Base-by-base conservation (phyloP, 2,797 vertebrate species). In the Rhadinocentrus ornatus region DNA sequence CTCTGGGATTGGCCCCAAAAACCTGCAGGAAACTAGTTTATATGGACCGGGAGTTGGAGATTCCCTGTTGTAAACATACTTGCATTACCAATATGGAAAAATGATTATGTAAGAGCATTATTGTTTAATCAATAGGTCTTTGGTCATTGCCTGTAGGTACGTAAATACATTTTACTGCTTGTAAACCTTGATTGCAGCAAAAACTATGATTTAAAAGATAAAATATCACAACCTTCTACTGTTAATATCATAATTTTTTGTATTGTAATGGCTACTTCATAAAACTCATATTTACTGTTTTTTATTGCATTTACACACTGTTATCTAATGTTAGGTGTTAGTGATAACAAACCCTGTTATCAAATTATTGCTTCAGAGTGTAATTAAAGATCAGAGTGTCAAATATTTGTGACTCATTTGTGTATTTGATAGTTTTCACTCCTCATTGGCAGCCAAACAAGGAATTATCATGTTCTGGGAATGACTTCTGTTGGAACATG, bases 291-390 rank as follows among this genome's bases (percentile, higher is more conserved):
- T 48, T 6, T 55, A 9, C 11, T 44, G 20, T 0, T 26, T 15
- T 71, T 52, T 32, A 73, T 16, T 29, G 48, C 35, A 7, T 7
- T 32, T n/a, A 16, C 60, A 0, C 0, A 12, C 7, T 46, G 35
- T 57, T 62, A 37, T 62, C 41, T 26, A 0, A 6, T 48, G 18
- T 29, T 61, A 29, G 0, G 13, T 31, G n/a, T 32, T 22, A 48
- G n/a, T 46, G 1, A 37, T 41, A 35, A 5, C 11, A 50, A 22
- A 1, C 11, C 4, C 9, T 44, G 3, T 22, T 2, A 35, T 35
- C 10, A 35, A 11, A 62, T 62, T 10, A 70, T 65, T 82, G 82
- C 81, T 71, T 44, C 15, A 39, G 1, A 50, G 66, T 64, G 66
- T 44, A 61, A 67, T 26, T 1, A 56, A 37, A 70, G 13, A 62